phyloP scores from a whole-genome alignment of 2,113 vertebrate genomes.

The Tricholaema leucomelas region DNA sequence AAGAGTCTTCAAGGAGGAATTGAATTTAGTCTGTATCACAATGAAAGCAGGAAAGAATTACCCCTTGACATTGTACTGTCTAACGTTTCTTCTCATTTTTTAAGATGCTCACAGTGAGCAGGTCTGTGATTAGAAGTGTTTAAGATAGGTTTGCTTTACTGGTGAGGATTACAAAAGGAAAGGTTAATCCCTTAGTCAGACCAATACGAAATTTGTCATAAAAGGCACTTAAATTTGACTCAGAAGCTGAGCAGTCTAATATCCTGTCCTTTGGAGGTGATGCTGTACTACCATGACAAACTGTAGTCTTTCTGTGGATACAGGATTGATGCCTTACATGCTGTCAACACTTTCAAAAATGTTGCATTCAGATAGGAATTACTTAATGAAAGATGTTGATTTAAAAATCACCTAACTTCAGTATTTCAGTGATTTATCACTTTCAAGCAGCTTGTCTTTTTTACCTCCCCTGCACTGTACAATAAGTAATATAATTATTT shows the following conservation, averaged over 20 bases:
- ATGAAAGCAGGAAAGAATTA: neutral
- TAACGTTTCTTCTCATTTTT: neutral
- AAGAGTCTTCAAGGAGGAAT: neutral
- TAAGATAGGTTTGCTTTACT: neutral
- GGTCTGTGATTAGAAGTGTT: neutral
- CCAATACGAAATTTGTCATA: neutral
- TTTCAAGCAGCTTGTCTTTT: neutral
- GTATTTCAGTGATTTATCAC: neutral
- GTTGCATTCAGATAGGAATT: neutral
- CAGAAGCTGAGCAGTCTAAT: neutral
- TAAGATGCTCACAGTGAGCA: neutral
- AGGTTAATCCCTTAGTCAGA: neutral
- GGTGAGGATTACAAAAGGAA: neutral
- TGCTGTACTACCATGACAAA: neutral
- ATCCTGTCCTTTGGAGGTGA: neutral
- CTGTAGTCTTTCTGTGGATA: neutral
- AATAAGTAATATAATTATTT: neutral
- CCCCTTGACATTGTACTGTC: neutral
- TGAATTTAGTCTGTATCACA: neutral
- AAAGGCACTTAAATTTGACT: neutral
- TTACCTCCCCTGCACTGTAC: neutral
- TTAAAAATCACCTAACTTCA: neutral
- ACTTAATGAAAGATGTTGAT: neutral
- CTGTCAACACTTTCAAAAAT: neutral
- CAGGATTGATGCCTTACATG: neutral